Evolutionary conservation across 2,888 invertebrate species (phyloP).

Genomic region (Trachelus stipa): DNA sequence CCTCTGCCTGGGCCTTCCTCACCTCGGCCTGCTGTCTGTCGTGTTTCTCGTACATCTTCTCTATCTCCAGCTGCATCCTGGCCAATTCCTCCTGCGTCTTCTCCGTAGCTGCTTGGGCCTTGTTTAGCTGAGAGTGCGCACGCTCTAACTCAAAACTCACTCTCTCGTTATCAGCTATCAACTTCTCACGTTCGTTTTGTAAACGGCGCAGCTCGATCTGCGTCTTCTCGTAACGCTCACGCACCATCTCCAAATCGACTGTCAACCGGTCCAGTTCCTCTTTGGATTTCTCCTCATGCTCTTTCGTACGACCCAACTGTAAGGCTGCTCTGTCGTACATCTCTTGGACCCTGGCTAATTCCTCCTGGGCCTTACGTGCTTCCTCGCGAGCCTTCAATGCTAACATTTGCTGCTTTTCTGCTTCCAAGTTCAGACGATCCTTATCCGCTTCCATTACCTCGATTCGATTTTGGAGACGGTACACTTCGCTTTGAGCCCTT

Average conservation of each 20-base stretch:
- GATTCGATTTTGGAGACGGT: slow-evolving; percentile 88
- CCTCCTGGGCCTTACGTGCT: slow-evolving; percentile 87
- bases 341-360: slow-evolving; percentile 86
- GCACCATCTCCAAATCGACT: slow-evolving; percentile 87
- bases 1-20: slow-evolving; percentile 82
- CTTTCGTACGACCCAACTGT: slow-evolving; percentile 87
- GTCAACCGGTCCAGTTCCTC: slow-evolving; percentile 82
- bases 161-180: slow-evolving; percentile 85
- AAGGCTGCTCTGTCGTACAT: slow-evolving; percentile 89
- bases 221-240: slow-evolving; percentile 89
- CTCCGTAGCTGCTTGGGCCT: slow-evolving; percentile 86
- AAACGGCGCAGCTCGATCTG: slow-evolving; percentile 86
- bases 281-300: slow-evolving; percentile 91
- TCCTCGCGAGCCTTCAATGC: slow-evolving; percentile 87
- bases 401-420: slow-evolving; percentile 85
- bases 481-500: slow-evolving; percentile 90
- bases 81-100: slow-evolving; percentile 92
- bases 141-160: slow-evolving; percentile 88
- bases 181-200: slow-evolving; percentile 87
- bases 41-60: slow-evolving; percentile 91
- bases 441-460: slow-evolving; percentile 90
- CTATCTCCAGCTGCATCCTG: slow-evolving; percentile 86
- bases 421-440: slow-evolving; percentile 85
- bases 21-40: slow-evolving; percentile 87
- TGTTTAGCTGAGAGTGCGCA: slow-evolving; percentile 86